phyloP scores from a whole-genome alignment of 2,797 vertebrate genomes.

The Hypotaenidia okinawae region DNA sequence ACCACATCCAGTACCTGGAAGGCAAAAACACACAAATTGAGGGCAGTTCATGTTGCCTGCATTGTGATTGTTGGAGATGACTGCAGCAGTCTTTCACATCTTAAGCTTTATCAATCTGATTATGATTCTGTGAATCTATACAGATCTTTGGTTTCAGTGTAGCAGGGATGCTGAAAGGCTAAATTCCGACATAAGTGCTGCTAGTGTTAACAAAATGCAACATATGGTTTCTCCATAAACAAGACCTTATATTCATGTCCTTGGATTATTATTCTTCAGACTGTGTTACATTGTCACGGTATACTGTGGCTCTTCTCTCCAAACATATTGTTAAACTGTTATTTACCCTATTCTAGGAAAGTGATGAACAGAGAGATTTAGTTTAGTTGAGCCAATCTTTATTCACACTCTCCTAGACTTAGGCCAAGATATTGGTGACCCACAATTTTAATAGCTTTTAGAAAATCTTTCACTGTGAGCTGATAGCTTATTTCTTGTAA shows the following conservation, averaged over 20 bases:
- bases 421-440: not conserved
- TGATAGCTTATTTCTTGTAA: not conserved
- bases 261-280: not conserved
- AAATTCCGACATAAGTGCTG: not conserved
- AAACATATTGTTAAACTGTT: not conserved
- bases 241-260: not conserved
- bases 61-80: not conserved
- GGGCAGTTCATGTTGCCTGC: not conserved
- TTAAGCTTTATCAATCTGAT: not conserved
- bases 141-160: not conserved
- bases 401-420: not conserved
- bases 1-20: not conserved
- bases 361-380: not conserved
- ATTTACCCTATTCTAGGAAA: not conserved
- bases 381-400: slow-evolving; percentile 8
- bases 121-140: too few species aligned
- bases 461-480: not conserved
- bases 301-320: not conserved
- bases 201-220: not conserved
- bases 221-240: not conserved
- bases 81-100: not conserved
- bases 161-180: not conserved
- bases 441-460: not conserved
- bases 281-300: not conserved
- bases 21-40: not conserved